These are phyloP conservation scores for Cebus imitator DNA, from an alignment of 2,113 vertebrate genomes.

Conservation along the genomic window DNA sequence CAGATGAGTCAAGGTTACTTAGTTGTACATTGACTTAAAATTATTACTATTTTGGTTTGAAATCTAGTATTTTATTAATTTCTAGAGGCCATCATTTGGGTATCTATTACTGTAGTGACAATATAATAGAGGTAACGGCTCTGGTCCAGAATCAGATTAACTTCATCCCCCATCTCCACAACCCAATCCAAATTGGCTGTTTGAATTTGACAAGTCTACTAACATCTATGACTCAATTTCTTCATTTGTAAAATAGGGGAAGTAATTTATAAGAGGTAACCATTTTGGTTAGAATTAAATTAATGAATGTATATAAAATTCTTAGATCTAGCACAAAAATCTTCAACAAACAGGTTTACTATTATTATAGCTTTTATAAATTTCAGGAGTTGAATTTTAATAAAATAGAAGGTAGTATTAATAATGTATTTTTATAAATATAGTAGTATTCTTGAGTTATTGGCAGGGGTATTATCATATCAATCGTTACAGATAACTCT, in stretches of 20 bases:
- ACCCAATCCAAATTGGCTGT: background rate
- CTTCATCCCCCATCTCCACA: background rate
- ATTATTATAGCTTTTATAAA: conserved; percentile 11
- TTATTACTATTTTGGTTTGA: conserved; percentile 22
- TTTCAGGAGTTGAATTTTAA: background rate
- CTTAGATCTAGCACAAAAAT: background rate
- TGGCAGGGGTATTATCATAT: background rate
- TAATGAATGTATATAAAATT: background rate
- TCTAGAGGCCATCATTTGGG: background rate
- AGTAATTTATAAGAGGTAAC: conserved; percentile 14
- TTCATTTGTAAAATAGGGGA: conserved; percentile 27
- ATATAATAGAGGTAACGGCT: background rate
- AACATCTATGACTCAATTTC: conserved; percentile 24
- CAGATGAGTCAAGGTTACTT: background rate
- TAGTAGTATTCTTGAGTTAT: background rate
- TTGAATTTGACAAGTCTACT: background rate
- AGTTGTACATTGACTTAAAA: background rate
- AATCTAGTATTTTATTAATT: conserved; percentile 17
- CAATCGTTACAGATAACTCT: background rate
- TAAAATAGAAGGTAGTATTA: background rate
- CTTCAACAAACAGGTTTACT: background rate
- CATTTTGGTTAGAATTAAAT: background rate
- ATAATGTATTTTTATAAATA: background rate
- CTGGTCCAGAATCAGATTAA: background rate
- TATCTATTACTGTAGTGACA: background rate